A percentile compares a stretch with the other conserved stretches of the same genome.
phyloP scores from a whole-genome alignment of 2,113 vertebrate species.

The Mellivora capensis region DNA sequence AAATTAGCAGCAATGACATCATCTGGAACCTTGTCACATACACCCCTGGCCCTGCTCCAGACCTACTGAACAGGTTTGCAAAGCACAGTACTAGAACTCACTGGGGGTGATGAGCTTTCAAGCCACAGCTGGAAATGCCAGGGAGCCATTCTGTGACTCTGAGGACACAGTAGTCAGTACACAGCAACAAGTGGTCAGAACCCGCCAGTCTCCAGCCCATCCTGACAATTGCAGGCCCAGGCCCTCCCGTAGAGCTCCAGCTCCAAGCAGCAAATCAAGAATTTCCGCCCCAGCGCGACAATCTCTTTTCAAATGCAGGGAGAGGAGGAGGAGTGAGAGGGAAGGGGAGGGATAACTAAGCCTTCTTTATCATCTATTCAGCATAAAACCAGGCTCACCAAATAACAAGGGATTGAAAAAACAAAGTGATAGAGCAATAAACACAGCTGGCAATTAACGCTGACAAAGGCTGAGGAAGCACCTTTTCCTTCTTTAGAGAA shows the following conservation, averaged over 20 bases:
- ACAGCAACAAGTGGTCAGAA: not conserved
- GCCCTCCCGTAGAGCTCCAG: not conserved
- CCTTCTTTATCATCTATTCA: conserved; percentile 30
- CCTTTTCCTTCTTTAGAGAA: conserved; percentile 52
- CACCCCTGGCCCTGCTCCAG: not conserved
- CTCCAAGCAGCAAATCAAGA: not conserved
- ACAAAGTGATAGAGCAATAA: conserved; percentile 5
- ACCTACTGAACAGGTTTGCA: not conserved
- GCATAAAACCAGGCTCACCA: conserved; percentile 54
- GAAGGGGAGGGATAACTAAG: not conserved
- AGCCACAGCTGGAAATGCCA: not conserved
- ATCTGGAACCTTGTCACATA: not conserved
- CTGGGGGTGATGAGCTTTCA: not conserved
- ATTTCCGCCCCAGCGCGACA: not conserved
- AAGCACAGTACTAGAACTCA: not conserved
- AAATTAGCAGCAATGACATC: not conserved
- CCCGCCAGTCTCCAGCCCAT: not conserved
- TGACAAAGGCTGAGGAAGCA: conserved; percentile 68
- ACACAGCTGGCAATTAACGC: conserved; percentile 53
- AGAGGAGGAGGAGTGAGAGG: not conserved
- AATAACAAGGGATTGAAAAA: conserved; percentile 40
- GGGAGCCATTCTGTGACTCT: not conserved
- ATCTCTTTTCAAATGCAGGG: not conserved
- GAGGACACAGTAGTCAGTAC: not conserved
- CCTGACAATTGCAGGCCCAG: not conserved